phyloP scores from a whole-genome alignment of 2,888 invertebrate species.

The Rhodophaea formosa region DNA sequence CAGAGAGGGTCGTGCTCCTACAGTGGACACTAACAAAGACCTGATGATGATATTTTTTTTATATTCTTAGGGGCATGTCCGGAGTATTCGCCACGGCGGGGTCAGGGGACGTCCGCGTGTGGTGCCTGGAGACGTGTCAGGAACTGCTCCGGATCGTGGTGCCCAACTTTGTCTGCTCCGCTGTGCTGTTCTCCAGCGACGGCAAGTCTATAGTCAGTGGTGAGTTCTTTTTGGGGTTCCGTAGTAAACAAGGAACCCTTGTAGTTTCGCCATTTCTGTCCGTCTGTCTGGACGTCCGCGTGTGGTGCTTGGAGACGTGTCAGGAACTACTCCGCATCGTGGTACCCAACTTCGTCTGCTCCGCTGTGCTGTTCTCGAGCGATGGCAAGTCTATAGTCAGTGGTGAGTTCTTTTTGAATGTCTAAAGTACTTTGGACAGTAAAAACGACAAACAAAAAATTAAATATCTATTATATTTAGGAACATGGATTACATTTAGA shows the following conservation, averaged over 20 bases:
- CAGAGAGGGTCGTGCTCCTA: too few species aligned
- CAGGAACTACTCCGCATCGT: conserved; percentile 91
- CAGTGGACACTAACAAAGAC: too few species aligned
- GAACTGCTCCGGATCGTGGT: conserved; percentile 92
- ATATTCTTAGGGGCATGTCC: conserved; percentile 83
- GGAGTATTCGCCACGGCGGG: conserved; percentile 94
- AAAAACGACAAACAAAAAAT: too few species aligned
- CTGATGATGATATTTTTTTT: neutral
- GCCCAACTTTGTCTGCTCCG: conserved; percentile 92
- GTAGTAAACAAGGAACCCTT: too few species aligned
- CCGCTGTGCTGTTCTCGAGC: conserved; percentile 87
- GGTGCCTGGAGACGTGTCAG: conserved; percentile 87
- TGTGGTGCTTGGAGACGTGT: conserved; percentile 89
- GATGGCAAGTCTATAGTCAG: conserved; percentile 91
- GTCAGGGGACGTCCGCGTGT: conserved; percentile 91
- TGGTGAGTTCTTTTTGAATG: conserved; percentile 74
- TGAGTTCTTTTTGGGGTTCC: conserved; percentile 46
- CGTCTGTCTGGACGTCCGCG: conserved; percentile 91
- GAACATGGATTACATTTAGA: too few species aligned
- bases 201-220: conserved; percentile 91
- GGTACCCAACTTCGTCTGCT: conserved; percentile 93
- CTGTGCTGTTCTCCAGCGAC: conserved; percentile 88
- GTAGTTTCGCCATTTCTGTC: too few species aligned
- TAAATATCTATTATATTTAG: too few species aligned
- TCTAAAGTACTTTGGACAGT: too few species aligned